Base-by-base conservation (phyloP, 23 tunicate genomes). In the Ascidia mentula region DNA sequence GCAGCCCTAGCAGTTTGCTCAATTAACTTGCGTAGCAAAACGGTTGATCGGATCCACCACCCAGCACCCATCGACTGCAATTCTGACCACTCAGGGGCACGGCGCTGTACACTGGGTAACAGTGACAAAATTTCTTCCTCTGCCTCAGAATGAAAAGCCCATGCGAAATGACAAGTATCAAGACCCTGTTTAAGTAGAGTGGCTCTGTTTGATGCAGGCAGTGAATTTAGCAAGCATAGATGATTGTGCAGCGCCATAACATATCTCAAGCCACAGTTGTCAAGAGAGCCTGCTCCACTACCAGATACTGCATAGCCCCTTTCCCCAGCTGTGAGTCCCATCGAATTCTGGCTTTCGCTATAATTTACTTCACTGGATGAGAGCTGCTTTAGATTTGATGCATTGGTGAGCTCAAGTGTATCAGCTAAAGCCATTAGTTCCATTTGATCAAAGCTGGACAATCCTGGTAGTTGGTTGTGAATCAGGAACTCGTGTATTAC, bases 71-170 rank as follows among this genome's bases (percentile, higher is more conserved):
- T 79, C 13, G 94, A 80, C 77, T 40, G 46, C 72, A 96, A 72
- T 39, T 87, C 89, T 18, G 69, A 18, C 99, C 99, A 96, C 40
- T 88, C 84, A 15, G 92, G 94, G 9, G 89, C 53, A 28, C 93
- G 91, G 34, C 82, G 69, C 34, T 87, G 90, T 12, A 87, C 84
- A 81, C 93, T 88, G 0, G 93, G 87, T 6, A 91, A 36, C 22
- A 91, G 53, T 26, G 97, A 91, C 65, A 96, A 84, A 46, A 96
- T 91, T 77, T 89, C 97, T 59, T 85, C 90, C 59, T 91, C 94
- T 40, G 97, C 84, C 70, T 96, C 99, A 32, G 99, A 96, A 69
- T 96, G 99, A 71, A 91, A 96, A 2, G 99, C 99, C 99, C 99
- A 96, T 0, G 92, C 97, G 77, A 93, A 88, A 40, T 93, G 98